Base-by-base conservation (phyloP, 1,140 invertebrate genomes). In the Catajapyx aquilonaris region DNA sequence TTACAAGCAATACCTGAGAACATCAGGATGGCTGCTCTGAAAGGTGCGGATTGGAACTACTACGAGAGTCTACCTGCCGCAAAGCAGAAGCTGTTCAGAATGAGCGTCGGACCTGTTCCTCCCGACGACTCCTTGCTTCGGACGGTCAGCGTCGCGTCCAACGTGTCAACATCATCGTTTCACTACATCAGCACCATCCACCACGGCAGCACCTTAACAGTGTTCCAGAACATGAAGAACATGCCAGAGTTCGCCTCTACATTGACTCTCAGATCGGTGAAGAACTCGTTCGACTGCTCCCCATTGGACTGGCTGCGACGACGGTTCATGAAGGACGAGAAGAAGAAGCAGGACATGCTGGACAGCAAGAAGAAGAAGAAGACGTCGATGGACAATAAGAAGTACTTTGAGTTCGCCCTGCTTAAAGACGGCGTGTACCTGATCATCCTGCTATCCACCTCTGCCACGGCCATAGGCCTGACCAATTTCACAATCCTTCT, bases 401-500 rank as follows among this genome's bases (percentile, higher is more conserved):
- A 76, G 51, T 76, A 79, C 43, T 78, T 83, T 46, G 78, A 83
- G 47, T 49, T 76, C 0, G 65, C 70, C n/a, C 51, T 84, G 1
- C 52, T 85, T 0, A 73, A 66, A 52, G 77, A 84, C 52, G 76
- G 77, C 0, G 65, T 81, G 20, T 85, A 81, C 49, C 59, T 84
- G 25, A 69, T 84, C 2, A 80, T 85, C 34, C 51, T 84, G 13
- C 71, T 83, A 42, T 83, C 79, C 0, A 83, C 81, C 48, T 79
- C 73, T 18, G 81, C 79, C 0, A 80, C 76, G 42, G 81, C 79
- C 2, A 77, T 85, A 31, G 80, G 78, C 34, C 83, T 83, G 46
- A 84, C 80, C 0, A 85, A 86, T 51, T 81, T 84, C 40, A 73
- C 81, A 0, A 81, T 84, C 34, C 48, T 84, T 2, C 57, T 84